phyloP scores from a whole-genome alignment of 2,797 vertebrate genomes.

The Diplodus sargus region DNA sequence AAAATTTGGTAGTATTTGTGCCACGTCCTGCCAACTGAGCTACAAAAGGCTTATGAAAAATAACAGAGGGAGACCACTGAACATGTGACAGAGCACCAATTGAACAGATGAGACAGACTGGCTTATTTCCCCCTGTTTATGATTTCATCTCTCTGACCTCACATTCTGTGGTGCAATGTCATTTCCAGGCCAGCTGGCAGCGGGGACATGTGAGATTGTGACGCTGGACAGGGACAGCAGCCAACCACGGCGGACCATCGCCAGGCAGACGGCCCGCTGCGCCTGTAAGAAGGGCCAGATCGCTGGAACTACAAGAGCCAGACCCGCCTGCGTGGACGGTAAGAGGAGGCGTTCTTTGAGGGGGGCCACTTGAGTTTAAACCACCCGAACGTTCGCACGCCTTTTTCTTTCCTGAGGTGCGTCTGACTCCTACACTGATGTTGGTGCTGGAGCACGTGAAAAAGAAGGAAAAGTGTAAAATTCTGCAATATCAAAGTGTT shows the following conservation, averaged over 20 bases:
- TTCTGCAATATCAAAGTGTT: constrained; percentile 16
- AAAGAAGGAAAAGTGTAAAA: constrained; percentile 33
- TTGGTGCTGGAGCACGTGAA: constrained; percentile 15
- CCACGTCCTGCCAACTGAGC: constrained; percentile 1
- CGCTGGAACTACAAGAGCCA: constrained; percentile 97
- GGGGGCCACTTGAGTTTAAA: constrained; percentile 30
- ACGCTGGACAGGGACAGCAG: constrained; percentile 99
- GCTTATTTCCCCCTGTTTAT: constrained; percentile 67
- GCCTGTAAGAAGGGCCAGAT: constrained; percentile 99
- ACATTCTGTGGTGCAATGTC: constrained; percentile 74
- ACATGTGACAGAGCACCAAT: constrained; percentile 27
- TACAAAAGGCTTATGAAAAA: constrained; percentile 12
- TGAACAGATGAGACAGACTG: constrained; percentile 37
- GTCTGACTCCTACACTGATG: constrained; percentile 27
- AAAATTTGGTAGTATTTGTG: neutral
- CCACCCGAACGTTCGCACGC: constrained; percentile 30
- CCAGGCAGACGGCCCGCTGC: constrained; percentile 97
- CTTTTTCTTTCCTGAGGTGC: constrained; percentile 35
- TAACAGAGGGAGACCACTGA: neutral
- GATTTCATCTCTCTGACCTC: constrained; percentile 75
- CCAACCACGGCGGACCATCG: constrained; percentile 98
- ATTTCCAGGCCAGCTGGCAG: constrained; percentile 96
- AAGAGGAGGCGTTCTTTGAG: constrained; percentile 76
- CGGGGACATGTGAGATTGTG: constrained; percentile 98
- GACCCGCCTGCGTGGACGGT: constrained; percentile 98